Percentiles rank a stretch among this genome's conserved stretches.
These are phyloP conservation scores for Acrocephalus arundinaceus DNA, from an alignment of 2,113 vertebrate species.

Conservation along the genomic window DNA sequence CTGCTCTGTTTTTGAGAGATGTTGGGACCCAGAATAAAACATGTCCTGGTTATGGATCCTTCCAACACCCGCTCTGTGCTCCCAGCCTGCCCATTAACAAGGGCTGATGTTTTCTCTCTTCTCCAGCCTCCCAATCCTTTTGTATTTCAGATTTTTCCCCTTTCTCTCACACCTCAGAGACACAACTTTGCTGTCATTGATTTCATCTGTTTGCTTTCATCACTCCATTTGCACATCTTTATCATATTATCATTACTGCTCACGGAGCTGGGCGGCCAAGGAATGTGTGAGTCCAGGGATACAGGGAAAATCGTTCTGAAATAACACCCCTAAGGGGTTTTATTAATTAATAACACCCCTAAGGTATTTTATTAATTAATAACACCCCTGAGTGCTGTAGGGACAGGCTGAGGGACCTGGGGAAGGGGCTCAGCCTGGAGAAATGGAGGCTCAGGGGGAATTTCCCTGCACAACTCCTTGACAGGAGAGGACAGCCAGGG, in stretches of 20 bases:
- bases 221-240: background rate
- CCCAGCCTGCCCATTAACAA: fast-evolving
- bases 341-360: no score
- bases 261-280: background rate
- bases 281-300: background rate
- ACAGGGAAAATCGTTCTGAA: background rate
- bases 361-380: no score
- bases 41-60: fast-evolving
- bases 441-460: background rate
- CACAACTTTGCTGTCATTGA: background rate
- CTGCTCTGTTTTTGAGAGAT: background rate
- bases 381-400: fast-evolving
- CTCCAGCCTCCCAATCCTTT: background rate
- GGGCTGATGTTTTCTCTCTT: background rate
- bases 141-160: background rate
- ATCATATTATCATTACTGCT: background rate
- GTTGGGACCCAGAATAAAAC: background rate
- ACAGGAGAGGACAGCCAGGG: background rate
- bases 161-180: background rate
- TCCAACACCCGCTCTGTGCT: background rate
- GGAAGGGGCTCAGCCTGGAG: background rate
- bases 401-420: background rate
- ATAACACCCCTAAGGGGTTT: background rate
- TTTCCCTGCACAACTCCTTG: background rate
- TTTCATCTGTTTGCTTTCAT: background rate